Conservation (phyloP, 2,888 invertebrate genomes). For the Epinotia demarniana region DNA sequence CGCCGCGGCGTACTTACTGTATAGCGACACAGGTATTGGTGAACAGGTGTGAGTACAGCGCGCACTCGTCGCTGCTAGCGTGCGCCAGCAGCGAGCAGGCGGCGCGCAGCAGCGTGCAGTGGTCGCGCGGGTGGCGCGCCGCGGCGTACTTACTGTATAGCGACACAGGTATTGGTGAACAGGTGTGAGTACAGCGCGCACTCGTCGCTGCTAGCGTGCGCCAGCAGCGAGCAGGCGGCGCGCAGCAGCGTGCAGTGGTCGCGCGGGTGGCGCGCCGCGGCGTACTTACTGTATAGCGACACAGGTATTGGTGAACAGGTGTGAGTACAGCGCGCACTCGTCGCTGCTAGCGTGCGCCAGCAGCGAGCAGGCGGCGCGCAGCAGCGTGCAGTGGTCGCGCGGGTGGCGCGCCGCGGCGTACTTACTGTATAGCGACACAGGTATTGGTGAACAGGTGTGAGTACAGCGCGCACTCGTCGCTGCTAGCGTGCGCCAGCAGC, state of each 20-base stretch:
- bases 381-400: slow-evolving; percentile 63
- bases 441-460: not conserved
- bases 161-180: no score
- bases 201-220: no score
- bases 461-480: slow-evolving; percentile 16
- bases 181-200: no score
- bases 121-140: slow-evolving; percentile 70
- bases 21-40: not conserved
- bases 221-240: no score
- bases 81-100: slow-evolving; percentile 87
- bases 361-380: slow-evolving; percentile 85
- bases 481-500: slow-evolving; percentile 75
- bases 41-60: slow-evolving; percentile 5
- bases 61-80: slow-evolving; percentile 18
- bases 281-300: slow-evolving; percentile 4
- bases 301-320: not conserved
- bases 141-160: no score
- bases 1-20: slow-evolving; percentile 76
- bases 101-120: slow-evolving; percentile 21
- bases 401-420: slow-evolving; percentile 53
- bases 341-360: slow-evolving; percentile 64
- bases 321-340: slow-evolving; percentile 13
- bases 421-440: slow-evolving; percentile 7
- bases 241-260: not conserved
- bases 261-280: not conserved